Evolutionary conservation across 2,797 vertebrate species (phyloP).

Genomic region (Cichlasoma orientale): DNA sequence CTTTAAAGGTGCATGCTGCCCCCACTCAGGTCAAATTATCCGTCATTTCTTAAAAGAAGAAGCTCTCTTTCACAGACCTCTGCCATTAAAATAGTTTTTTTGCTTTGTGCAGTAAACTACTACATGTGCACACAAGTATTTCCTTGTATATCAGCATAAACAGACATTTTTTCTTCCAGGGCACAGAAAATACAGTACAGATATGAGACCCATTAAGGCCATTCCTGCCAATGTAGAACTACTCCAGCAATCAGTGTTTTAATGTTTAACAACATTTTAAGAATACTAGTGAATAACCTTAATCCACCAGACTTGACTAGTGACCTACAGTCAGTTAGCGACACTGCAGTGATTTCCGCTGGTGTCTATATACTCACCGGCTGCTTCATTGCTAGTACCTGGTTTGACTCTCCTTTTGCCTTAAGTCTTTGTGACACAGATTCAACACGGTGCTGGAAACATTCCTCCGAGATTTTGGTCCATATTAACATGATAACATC

Average conservation of each 20-base stretch:
- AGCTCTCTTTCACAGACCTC: not conserved
- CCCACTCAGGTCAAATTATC: not conserved
- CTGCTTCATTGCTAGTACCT: not conserved
- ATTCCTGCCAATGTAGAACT: accelerated
- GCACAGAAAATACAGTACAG: not conserved
- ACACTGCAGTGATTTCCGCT: not conserved
- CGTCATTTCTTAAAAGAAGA: not conserved
- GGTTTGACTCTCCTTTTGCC: not conserved
- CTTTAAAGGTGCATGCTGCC: not conserved
- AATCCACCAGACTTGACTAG: not conserved
- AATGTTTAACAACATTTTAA: not conserved
- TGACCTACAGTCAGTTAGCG: accelerated
- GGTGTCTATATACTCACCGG: not conserved
- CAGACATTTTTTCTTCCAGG: not conserved
- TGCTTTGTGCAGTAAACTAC: not conserved
- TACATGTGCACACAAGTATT: not conserved
- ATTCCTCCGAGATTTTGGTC: not conserved
- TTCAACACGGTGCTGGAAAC: accelerated
- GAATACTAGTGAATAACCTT: not conserved
- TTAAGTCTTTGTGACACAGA: not conserved
- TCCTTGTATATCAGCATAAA: not conserved
- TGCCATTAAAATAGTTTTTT: not conserved
- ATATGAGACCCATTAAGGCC: accelerated
- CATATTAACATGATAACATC: not conserved
- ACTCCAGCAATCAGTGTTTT: not conserved